Base-by-base conservation (phyloP, 2,888 invertebrate species). In the Phlogophora meticulosa region DNA sequence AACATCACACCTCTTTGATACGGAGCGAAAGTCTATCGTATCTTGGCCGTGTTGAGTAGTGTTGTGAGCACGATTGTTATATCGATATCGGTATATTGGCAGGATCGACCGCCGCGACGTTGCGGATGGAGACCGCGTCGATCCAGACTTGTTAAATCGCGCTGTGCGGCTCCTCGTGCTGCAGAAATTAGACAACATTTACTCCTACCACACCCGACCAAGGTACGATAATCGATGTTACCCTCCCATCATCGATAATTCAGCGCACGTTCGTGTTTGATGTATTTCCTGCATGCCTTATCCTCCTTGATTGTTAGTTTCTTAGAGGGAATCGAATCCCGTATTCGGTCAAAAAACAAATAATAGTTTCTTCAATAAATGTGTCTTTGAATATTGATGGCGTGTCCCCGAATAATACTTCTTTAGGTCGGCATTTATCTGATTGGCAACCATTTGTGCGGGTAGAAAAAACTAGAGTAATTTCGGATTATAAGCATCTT, bases 201-300 rank as follows among this genome's bases (percentile, higher is more conserved):
- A 96, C 94, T 94, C 96, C 92, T 95, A 95, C 93, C 95, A 96
- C 93, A 94, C 94, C 85, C 94, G 96, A 92, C 96, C 96, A 93
- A 96, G 96, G 96, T 96, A 96, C 94, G 94, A 93, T 83, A 88
- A 89, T 93, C 92, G 93, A 92, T 93, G 93, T 93, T 89, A 82
- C 87, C 86, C 85, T 78, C 78, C 72, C 81, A 56, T 68, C 87
- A 83, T 86, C 87, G 87, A 87, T 78, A 76, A 80, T 58, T 84
- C 82, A 72, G 81, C 81, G 86, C 86, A 86, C 87, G 81, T 84
- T 85, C 79, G 83, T 87, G 75, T 80, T 85, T 81, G 81, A 81
- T 83, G 83, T 88, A 62, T 81, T 87, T 86, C 85, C 84, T 87
- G 89, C 88, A 85, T 86, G 85, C 76, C 72, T 73, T 76, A 70